phyloP scores from a whole-genome alignment of 2,888 invertebrate species.

The Lasioglossum vierecki region DNA sequence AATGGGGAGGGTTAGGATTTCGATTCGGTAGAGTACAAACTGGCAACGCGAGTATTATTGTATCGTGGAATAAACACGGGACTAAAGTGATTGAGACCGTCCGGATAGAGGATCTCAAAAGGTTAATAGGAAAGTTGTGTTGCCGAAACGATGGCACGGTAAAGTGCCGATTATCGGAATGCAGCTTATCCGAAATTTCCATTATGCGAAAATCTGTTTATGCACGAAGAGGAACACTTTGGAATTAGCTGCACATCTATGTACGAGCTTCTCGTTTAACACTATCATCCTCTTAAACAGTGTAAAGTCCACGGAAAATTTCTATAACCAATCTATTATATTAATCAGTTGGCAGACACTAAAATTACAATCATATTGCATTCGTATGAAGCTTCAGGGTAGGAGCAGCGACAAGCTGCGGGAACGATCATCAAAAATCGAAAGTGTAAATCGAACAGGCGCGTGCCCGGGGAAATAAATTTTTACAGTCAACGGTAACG shows the following conservation, averaged over 20 bases:
- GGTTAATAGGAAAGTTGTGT: conserved; percentile 50
- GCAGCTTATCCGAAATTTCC: conserved; percentile 57
- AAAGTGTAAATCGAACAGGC: neutral
- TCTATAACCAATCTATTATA: neutral
- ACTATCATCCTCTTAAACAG: neutral
- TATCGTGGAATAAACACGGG: conserved; percentile 1
- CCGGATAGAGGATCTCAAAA: neutral
- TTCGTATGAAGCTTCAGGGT: neutral
- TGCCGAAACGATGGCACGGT: conserved; percentile 18
- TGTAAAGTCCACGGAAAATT: neutral
- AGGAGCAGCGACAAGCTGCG: neutral
- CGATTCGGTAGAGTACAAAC: neutral
- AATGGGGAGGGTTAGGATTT: neutral
- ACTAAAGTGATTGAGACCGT: neutral
- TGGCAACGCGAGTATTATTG: neutral
- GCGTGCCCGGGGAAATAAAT: neutral
- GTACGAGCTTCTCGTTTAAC: conserved; percentile 15
- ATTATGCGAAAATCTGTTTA: conserved; percentile 54
- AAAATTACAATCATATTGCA: neutral
- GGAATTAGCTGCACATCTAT: conserved; percentile 34
- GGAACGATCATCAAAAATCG: neutral
- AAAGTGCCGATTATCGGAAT: conserved; percentile 41
- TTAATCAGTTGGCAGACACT: neutral
- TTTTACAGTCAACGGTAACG: neutral
- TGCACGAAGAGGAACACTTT: conserved; percentile 15